Evolutionary conservation across 2,888 invertebrate genomes (phyloP).

Genomic region (Norana najaformis): DNA sequence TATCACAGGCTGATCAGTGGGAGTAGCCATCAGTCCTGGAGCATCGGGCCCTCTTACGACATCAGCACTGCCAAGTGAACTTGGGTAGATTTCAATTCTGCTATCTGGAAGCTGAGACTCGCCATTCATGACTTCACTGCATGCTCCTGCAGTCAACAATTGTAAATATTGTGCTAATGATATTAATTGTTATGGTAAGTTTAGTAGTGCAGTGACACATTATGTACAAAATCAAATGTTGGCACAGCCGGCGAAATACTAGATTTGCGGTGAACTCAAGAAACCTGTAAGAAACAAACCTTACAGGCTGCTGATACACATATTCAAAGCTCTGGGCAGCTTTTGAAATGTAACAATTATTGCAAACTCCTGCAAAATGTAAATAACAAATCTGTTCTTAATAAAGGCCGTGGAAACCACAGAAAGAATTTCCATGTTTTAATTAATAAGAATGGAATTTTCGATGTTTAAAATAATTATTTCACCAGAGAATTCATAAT

Average conservation of each 20-base stretch:
- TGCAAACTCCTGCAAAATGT: neutral
- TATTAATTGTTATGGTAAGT: neutral
- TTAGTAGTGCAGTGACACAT: neutral
- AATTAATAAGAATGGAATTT: neutral
- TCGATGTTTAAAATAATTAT: neutral
- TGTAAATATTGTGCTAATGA: neutral
- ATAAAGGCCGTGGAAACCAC: neutral
- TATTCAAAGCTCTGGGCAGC: neutral
- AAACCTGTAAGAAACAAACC: neutral
- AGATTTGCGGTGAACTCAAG: neutral
- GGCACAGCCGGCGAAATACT: neutral
- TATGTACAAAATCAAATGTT: neutral
- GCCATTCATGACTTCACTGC: conserved; percentile 27
- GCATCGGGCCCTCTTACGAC: neutral
- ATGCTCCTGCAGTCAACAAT: neutral
- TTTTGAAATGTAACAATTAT: neutral
- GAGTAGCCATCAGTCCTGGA: conserved; percentile 1
- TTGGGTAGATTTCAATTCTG: conserved; percentile 6
- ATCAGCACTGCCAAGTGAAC: neutral
- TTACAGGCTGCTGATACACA: neutral
- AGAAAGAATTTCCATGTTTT: neutral
- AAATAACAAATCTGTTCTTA: neutral
- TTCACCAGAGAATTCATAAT: neutral
- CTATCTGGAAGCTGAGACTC: neutral
- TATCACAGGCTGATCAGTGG: neutral